A percentile compares a stretch with the other conserved stretches of the same genome.
Evolutionary conservation across 2,113 vertebrate genomes (phyloP).

Genomic region (Rhipidura dahli): DNA sequence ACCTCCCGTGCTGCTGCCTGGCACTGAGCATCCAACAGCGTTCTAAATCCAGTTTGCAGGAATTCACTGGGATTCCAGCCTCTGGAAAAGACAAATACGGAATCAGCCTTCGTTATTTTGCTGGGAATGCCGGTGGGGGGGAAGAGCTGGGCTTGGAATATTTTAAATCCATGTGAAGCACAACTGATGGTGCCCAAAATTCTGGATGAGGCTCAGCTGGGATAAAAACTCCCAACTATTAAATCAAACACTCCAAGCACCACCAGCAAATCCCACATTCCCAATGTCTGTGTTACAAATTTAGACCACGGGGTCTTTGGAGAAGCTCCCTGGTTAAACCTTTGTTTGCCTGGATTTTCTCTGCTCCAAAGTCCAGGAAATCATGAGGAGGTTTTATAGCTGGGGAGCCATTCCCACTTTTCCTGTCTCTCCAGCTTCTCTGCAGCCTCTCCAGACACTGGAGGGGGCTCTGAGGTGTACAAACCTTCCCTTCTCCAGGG

Average conservation of each 20-base stretch:
- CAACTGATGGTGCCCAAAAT: not conserved
- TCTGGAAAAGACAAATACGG: not conserved
- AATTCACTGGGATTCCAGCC: not conserved
- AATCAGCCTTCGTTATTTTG: not conserved
- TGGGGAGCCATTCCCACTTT: not conserved
- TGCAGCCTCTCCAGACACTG: not conserved
- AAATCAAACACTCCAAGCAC: not conserved
- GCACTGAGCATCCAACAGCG: not conserved
- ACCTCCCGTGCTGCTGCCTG: slow-evolving; percentile 1
- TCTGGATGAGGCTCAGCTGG: not conserved
- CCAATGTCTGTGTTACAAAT: not conserved
- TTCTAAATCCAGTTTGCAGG: not conserved
- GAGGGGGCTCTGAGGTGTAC: not conserved
- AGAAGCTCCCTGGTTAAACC: not conserved
- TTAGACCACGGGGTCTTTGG: not conserved
- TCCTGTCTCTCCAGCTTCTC: not conserved
- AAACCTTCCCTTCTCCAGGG: not conserved
- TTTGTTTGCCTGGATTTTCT: not conserved
- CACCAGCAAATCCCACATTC: not conserved
- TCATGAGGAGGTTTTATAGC: not conserved
- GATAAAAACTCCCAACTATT: not conserved
- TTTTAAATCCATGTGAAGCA: not conserved
- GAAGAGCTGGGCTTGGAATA: not conserved
- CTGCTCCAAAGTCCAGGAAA: not conserved
- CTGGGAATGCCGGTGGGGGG: no score